phyloP scores from a whole-genome alignment of 2,797 vertebrate species.

The Mormyrus hasselquistii region DNA sequence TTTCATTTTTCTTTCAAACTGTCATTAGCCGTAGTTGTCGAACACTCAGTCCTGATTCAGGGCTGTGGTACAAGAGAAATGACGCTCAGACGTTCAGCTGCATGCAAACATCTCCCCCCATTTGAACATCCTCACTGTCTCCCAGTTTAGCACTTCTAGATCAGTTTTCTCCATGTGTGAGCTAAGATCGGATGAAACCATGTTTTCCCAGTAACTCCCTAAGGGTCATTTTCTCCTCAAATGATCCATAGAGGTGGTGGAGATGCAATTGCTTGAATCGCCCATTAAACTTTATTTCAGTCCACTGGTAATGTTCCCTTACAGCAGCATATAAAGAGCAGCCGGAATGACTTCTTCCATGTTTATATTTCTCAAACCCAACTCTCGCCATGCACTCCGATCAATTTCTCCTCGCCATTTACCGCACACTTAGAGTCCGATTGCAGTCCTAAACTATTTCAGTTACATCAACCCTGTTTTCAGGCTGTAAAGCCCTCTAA shows the following conservation, averaged over 20 bases:
- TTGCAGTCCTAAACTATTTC: neutral
- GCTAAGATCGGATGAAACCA: neutral
- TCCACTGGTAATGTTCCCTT: neutral
- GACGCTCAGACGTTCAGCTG: neutral
- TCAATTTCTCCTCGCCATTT: neutral
- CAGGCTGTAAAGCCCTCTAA: neutral
- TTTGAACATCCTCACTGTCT: neutral
- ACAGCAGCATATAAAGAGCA: neutral
- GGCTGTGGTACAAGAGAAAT: neutral
- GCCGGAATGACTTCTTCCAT: neutral
- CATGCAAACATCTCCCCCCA: neutral
- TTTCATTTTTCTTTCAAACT: neutral
- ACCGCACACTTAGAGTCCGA: neutral
- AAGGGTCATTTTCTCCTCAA: neutral
- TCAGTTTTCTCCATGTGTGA: neutral
- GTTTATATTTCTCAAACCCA: neutral
- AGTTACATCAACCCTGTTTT: neutral
- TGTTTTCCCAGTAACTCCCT: neutral
- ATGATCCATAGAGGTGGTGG: neutral
- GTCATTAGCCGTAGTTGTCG: neutral
- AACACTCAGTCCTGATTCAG: neutral
- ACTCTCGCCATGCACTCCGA: neutral
- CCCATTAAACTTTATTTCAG: neutral
- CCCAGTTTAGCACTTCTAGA: neutral
- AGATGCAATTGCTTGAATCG: neutral